Percentiles rank a stretch among this genome's conserved stretches.
Conservation (phyloP, 1,140 invertebrate genomes). For the Drosophila pandora region DNA sequence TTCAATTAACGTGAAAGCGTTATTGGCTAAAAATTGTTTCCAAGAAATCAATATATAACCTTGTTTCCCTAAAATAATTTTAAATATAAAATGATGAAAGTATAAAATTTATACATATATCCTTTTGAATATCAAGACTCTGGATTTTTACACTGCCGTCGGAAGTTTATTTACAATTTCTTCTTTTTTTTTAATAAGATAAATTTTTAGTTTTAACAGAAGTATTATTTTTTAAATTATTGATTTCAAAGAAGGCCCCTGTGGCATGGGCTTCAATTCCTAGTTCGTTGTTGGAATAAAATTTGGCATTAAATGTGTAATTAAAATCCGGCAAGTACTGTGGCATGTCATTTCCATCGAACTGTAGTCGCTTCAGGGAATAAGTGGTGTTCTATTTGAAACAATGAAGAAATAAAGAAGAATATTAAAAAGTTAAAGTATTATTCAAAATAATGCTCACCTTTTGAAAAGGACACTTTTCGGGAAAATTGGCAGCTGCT, state of each 20-base stretch:
- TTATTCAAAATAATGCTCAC: not conserved
- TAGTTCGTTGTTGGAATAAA: conserved; percentile 24
- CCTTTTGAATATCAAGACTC: no score
- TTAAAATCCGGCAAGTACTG: conserved; percentile 43
- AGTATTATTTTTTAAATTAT: not conserved
- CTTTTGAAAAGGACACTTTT: conserved; percentile 31
- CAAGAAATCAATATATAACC: no score
- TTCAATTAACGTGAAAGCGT: no score
- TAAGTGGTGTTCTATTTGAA: not conserved
- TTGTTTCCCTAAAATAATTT: no score
- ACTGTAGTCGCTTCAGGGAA: not conserved
- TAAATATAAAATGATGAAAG: no score
- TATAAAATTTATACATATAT: no score
- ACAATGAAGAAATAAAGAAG: not conserved
- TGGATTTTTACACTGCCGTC: no score
- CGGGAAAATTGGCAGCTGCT: conserved; percentile 17
- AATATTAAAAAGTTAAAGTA: not conserved
- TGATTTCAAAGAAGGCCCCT: conserved; percentile 11
- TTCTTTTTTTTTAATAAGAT: not conserved
- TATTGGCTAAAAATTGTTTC: not conserved
- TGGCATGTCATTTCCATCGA: conserved; percentile 9
- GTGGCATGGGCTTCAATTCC: not conserved
- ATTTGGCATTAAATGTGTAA: conserved; percentile 25
- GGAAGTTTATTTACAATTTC: not conserved
- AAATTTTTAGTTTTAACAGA: not conserved